Conservation (phyloP, 1,140 invertebrate species). For the Pteromalus puparum region DNA sequence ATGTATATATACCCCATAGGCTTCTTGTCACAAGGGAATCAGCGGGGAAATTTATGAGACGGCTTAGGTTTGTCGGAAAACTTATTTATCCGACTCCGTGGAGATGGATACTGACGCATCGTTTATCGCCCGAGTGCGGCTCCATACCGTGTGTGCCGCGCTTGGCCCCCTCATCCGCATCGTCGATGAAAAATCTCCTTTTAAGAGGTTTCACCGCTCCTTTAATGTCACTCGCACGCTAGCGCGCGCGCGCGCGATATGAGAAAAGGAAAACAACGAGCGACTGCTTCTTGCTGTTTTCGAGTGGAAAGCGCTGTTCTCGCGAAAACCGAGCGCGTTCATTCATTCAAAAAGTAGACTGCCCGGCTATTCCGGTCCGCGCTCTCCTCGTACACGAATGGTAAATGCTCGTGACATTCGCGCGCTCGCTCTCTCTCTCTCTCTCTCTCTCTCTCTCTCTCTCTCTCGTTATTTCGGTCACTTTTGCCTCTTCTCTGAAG, state of each 20-base stretch:
- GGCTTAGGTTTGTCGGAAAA: constrained; percentile 47
- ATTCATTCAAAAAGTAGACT: constrained; percentile 17
- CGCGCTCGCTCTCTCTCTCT: too few species aligned
- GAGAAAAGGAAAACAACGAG: background rate
- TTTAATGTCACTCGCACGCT: background rate
- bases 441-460: too few species aligned
- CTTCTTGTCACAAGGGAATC: constrained; percentile 43
- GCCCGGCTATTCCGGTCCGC: constrained; percentile 12
- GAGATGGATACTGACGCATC: constrained; percentile 50
- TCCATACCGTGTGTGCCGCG: background rate
- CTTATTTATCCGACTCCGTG: constrained; percentile 47
- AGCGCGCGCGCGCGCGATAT: too few species aligned
- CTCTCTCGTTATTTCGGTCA: constrained; percentile 48
- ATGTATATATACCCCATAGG: constrained; percentile 37
- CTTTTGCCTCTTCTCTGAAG: constrained; percentile 52
- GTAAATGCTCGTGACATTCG: constrained; percentile 42
- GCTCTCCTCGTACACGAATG: background rate
- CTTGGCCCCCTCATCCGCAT: background rate
- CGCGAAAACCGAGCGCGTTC: background rate
- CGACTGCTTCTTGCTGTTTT: background rate
- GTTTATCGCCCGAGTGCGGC: constrained; percentile 45
- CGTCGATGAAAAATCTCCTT: constrained; percentile 39
- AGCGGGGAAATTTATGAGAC: constrained; percentile 48
- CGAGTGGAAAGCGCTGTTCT: background rate
- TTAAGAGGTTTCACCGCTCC: constrained; percentile 35